phyloP scores from a whole-genome alignment of 2,888 invertebrate genomes.

The Drosophila falleni region DNA sequence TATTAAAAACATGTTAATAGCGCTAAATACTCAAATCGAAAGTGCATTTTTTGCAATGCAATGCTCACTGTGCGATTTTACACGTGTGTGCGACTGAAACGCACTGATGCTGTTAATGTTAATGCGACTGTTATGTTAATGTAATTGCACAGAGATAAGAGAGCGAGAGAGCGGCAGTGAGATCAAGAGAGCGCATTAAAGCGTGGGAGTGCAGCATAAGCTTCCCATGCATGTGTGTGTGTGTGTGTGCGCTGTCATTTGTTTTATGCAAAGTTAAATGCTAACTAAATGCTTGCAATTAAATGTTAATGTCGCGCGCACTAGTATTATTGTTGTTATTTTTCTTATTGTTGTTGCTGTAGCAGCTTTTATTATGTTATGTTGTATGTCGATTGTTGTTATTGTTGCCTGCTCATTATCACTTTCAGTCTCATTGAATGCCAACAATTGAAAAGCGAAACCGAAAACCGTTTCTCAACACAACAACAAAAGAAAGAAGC shows the following conservation, averaged over 20 bases:
- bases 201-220: constrained; percentile 48
- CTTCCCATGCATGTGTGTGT: not conserved
- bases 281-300: constrained; percentile 76
- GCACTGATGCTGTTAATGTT: constrained; percentile 14
- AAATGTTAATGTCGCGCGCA: constrained; percentile 74
- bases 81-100: constrained; percentile 12
- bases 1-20: constrained; percentile 20
- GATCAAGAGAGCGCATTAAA: constrained; percentile 15
- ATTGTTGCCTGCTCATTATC: constrained; percentile 59
- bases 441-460: constrained; percentile 69
- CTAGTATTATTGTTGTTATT: constrained; percentile 21
- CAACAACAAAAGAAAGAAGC: constrained; percentile 14
- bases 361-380: constrained; percentile 35
- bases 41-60: constrained; percentile 58
- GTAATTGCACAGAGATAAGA: constrained; percentile 22
- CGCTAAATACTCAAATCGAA: constrained; percentile 55
- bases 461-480: constrained; percentile 61
- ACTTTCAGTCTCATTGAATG: constrained; percentile 74
- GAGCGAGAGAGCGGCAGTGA: constrained; percentile 4
- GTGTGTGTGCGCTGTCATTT: constrained; percentile 47
- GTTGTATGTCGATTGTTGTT: constrained; percentile 36
- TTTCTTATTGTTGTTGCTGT: constrained; percentile 31
- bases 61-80: constrained; percentile 10
- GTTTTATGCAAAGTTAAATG: constrained; percentile 80
- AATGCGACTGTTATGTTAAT: constrained; percentile 34